These are phyloP conservation scores for Dendroctonus valens DNA, from an alignment of 1,140 invertebrate species.

Conservation along the genomic window DNA sequence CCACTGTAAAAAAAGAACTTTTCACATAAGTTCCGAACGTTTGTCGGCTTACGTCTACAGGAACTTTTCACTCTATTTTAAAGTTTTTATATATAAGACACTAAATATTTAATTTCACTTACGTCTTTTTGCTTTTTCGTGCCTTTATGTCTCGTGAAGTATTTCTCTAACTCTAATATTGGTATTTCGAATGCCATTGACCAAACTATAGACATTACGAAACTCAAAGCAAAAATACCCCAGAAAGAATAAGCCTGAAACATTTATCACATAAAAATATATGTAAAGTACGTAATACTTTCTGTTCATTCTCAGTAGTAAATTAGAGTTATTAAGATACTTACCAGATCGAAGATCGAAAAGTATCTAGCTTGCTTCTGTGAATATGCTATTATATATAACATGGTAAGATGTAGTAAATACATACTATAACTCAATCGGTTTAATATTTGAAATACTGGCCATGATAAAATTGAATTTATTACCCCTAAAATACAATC, in stretches of 20 bases:
- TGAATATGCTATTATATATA: slow-evolving; percentile 1
- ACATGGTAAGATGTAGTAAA: slow-evolving; percentile 11
- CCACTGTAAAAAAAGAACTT: too few relatives aligned
- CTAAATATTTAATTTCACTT: too few relatives aligned
- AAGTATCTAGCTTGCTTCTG: slow-evolving; percentile 22
- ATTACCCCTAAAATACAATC: slow-evolving; percentile 23
- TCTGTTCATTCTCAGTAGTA: neutral
- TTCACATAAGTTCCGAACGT: too few relatives aligned
- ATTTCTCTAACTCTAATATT: slow-evolving; percentile 4
- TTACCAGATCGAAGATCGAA: slow-evolving; percentile 20
- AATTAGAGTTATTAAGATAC: too few relatives aligned
- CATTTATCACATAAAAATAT: neutral
- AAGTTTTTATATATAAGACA: too few relatives aligned
- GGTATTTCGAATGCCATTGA: slow-evolving; percentile 13
- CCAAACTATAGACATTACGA: slow-evolving; percentile 9
- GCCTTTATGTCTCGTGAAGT: neutral
- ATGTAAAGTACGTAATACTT: neutral
- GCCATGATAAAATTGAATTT: slow-evolving; percentile 20
- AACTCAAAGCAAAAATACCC: slow-evolving; percentile 4
- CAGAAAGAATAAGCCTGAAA: slow-evolving; percentile 19
- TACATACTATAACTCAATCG: slow-evolving; percentile 29
- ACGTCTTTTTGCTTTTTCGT: neutral
- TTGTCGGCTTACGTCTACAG: too few relatives aligned
- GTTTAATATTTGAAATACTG: slow-evolving; percentile 21
- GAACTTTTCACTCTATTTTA: too few relatives aligned